Base-by-base conservation (phyloP, 2,797 vertebrate genomes). In the Anisognathus igniventris region DNA sequence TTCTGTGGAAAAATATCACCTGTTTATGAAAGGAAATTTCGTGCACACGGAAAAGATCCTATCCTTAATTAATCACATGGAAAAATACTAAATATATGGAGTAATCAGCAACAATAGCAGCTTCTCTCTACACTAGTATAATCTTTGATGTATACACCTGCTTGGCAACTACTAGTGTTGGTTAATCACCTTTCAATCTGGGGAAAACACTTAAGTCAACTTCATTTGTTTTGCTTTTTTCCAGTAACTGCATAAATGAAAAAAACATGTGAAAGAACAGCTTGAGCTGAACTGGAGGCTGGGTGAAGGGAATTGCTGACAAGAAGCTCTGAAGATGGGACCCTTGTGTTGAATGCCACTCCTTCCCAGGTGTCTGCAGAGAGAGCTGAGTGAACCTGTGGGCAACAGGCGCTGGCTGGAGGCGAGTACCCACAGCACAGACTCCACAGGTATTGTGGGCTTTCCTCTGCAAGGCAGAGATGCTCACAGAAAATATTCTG, bases 1-100 rank as follows among this genome's bases (percentile, higher is more conserved):
- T 64, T 88, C 58, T 86, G 25, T 86, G 92, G 93, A 84, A 94
- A 97, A 96, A 92, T 45, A 92, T 73, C 56, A 81, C 42, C 0
- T 7, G 54, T 86, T 95, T 93, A 84, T 40, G 31, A 92, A 91
- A 90, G 86, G 87, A 95, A 95, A 96, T 88, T 78, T 84, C 58
- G 53, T 60, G 71, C 19, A 31, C 9, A 50, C 0, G 0, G 79
- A 88, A 96, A 92, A 86, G 44, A 66, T 13, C 9, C 53, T 90
- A 70, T 84, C 66, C 56, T 86, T 93, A 91, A 86, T 94, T 78
- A 96, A 94, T 81, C 48, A 71, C 56, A 64, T 30, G 66, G 56
- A 91, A 93, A 95, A 91, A 57, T 35, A 86, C 37, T 76, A 58
- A 92, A 93, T 95, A 71, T 30, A 57, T 1, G 4, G 48, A 65